These are phyloP conservation scores for Callosobruchus maculatus DNA, from an alignment of 2,888 invertebrate species.

Conservation along the genomic window DNA sequence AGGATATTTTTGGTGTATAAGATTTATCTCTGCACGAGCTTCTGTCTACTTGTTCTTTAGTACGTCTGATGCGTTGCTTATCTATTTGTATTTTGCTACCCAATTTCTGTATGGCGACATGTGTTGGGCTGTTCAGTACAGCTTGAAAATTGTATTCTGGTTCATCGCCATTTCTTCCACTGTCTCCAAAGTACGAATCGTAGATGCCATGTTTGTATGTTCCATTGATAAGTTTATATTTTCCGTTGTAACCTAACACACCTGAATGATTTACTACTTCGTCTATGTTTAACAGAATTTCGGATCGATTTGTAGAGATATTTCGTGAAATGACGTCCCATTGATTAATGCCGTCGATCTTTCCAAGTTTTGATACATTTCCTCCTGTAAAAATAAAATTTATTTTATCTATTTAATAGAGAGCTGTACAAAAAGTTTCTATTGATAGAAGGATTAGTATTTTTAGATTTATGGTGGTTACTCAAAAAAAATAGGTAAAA, in stretches of 20 bases:
- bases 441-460: no score
- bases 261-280: conserved; percentile 42
- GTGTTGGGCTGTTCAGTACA: conserved; percentile 32
- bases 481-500: no score
- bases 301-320: conserved; percentile 18
- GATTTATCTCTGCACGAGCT: conserved; percentile 10
- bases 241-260: conserved; percentile 34
- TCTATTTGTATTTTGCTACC: conserved; percentile 12
- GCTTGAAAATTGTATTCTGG: conserved; percentile 30
- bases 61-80: conserved; percentile 1
- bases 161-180: conserved; percentile 25
- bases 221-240: conserved; percentile 42
- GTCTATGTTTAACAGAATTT: conserved; percentile 41
- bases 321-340: conserved; percentile 38
- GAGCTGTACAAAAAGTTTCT: no score
- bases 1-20: conserved; percentile 12
- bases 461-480: no score
- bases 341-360: conserved; percentile 45
- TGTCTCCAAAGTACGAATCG: conserved; percentile 33
- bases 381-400: conserved; percentile 49
- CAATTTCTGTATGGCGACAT: conserved; percentile 32
- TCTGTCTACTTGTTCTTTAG: conserved; percentile 21
- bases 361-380: conserved; percentile 29
- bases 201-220: conserved; percentile 27
- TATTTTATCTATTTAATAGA: no score